Evolutionary conservation across 1,140 invertebrate species (phyloP).

Genomic region (Thaumatotibia leucotreta): DNA sequence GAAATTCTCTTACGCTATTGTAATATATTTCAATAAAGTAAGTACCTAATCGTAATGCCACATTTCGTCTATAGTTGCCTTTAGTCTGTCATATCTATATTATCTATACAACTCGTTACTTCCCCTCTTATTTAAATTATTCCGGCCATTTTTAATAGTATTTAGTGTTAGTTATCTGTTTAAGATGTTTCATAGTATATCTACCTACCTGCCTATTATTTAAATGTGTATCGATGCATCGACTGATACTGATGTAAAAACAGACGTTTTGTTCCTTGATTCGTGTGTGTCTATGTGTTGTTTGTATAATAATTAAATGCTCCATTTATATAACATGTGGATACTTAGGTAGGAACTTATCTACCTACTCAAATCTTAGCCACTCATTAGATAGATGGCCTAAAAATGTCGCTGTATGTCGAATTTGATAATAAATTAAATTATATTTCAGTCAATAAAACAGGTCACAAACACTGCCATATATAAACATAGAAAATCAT

Average conservation of each 20-base stretch:
- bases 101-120: not conserved
- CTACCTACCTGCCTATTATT: slow-evolving; percentile 16
- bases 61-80: slow-evolving; percentile 8
- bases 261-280: not conserved
- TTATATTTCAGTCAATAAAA: not conserved
- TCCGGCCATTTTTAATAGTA: slow-evolving; percentile 71
- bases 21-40: not conserved
- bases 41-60: not conserved
- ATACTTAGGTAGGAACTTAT: no score
- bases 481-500: not conserved
- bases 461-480: slow-evolving; percentile 8
- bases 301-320: not conserved
- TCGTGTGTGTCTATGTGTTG: not conserved
- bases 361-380: no score
- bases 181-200: slow-evolving; percentile 24
- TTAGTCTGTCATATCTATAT: slow-evolving; percentile 1
- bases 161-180: slow-evolving; percentile 35
- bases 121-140: slow-evolving; percentile 50
- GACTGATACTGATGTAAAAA: not conserved
- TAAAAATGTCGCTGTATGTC: not conserved
- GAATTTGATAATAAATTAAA: not conserved
- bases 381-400: no score
- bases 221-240: slow-evolving; percentile 15
- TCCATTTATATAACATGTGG: not conserved
- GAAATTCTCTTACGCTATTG: not conserved